Conservation (phyloP, 1,140 invertebrate genomes). For the Eumaeus atala region DNA sequence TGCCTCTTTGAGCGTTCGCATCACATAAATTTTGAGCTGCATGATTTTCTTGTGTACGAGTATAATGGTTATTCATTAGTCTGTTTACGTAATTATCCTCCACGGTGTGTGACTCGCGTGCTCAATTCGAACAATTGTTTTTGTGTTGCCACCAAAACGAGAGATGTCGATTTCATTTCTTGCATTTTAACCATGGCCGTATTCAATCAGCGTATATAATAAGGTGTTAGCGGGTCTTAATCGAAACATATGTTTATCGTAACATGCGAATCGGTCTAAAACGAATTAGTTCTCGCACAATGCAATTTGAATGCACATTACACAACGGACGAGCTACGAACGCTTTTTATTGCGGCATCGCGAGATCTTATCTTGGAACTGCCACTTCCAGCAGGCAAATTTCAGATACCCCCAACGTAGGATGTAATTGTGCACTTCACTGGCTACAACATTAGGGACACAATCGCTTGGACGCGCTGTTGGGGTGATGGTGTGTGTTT, state of each 20-base stretch:
- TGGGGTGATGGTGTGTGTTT: conserved; percentile 39
- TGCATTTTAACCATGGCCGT: neutral
- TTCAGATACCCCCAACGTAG: conserved; percentile 48
- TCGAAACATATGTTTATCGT: conserved; percentile 71
- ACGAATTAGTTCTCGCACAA: conserved; percentile 73
- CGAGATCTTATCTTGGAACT: conserved; percentile 72
- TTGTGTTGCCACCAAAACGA: neutral
- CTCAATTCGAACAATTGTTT: neutral
- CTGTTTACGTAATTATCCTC: conserved; percentile 2
- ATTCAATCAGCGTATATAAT: conserved; percentile 15
- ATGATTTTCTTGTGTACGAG: conserved; percentile 12
- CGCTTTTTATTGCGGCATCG: conserved; percentile 73
- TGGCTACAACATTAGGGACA: conserved; percentile 32
- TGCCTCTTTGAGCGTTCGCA: conserved; percentile 52
- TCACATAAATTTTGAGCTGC: conserved; percentile 39
- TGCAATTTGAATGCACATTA: conserved; percentile 74
- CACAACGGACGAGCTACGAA: conserved; percentile 70
- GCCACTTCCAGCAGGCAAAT: conserved; percentile 73
- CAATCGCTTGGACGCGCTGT: conserved; percentile 28
- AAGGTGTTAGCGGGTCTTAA: conserved; percentile 46
- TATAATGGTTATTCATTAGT: neutral
- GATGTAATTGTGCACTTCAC: conserved; percentile 41
- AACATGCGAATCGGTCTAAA: conserved; percentile 69
- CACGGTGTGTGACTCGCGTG: neutral
- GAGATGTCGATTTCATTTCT: neutral